phyloP scores from a whole-genome alignment of 2,113 vertebrate species.

The Puffinus mauretanicus region DNA sequence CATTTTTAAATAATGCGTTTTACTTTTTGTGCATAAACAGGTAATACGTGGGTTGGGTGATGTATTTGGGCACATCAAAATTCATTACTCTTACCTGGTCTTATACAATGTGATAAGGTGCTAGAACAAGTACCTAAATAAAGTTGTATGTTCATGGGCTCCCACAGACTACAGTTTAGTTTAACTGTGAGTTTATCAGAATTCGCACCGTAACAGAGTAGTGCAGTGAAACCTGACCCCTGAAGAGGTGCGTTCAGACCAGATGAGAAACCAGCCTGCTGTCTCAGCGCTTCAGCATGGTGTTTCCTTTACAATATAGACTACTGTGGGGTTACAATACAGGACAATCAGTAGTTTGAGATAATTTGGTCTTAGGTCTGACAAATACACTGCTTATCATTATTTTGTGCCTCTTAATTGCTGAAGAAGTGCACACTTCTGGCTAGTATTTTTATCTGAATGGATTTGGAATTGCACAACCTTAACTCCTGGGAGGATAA shows the following conservation, averaged over 20 bases:
- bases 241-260: neutral
- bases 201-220: neutral
- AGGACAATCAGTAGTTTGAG: neutral
- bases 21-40: neutral
- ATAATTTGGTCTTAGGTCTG: neutral
- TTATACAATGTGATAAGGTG: neutral
- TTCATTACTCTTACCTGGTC: neutral
- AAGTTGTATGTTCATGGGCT: neutral
- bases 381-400: neutral
- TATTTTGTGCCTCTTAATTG: neutral
- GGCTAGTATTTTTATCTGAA: neutral
- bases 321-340: neutral
- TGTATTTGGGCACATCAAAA: neutral
- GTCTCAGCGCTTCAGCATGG: neutral
- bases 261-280: neutral
- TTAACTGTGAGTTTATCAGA: neutral
- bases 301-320: neutral
- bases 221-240: neutral
- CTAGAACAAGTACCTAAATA: neutral
- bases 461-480: neutral
- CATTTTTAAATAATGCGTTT: fast-evolving
- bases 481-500: neutral
- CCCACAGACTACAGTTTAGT: neutral
- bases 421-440: neutral
- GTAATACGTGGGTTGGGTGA: neutral